Base-by-base conservation (phyloP, 2,797 vertebrate genomes). In the Rhodeus uyekii region DNA sequence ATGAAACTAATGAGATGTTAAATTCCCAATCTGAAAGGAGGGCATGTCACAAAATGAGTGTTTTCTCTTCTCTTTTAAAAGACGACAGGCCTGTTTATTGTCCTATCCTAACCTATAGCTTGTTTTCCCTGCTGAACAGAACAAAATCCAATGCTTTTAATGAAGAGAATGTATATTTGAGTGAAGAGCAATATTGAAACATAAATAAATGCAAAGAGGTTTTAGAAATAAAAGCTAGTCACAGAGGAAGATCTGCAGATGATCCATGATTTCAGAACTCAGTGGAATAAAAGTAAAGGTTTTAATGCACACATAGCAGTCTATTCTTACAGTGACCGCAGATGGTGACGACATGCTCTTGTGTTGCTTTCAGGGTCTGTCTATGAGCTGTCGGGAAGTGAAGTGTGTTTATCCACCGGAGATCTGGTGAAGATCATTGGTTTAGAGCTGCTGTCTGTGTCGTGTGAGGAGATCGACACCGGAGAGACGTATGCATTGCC, bases 351-450 rank as follows among this genome's bases (percentile, higher is more conserved):
- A 2, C 39, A 16, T 50, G 29, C 14, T 50, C 44, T 22, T 14
- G 1, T 50, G 50, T 82, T 85, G 7, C 69, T 89, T 78, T 1
- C 86, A 99, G 97, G 97, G 3, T 98, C 97, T 0, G 38, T 99
- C 69, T 98, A 98, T 19, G 97, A 99, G 92, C 82, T 98, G 22
- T 93, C 91, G 1, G 97, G 97, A 4, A 95, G 87, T 3, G 97
- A 99, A 78, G 97, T 98, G 67, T 96, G 94, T 86, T 94, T 99
- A 68, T 97, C 96, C 5, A 98, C 96, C 0, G 97, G 97, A 0
- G 97, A 99, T 90, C 89, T 98, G 48, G 83, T 98, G 39, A 97
- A 98, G 89, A 85, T 99, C 29, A 92, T 89, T 22, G 81, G 72
- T 2, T 32, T 95, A 14, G 86, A 90, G 14, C 93, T 96, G 4